phyloP scores from a whole-genome alignment of 2,888 invertebrate species.

The Eucriotettix oculatus region DNA sequence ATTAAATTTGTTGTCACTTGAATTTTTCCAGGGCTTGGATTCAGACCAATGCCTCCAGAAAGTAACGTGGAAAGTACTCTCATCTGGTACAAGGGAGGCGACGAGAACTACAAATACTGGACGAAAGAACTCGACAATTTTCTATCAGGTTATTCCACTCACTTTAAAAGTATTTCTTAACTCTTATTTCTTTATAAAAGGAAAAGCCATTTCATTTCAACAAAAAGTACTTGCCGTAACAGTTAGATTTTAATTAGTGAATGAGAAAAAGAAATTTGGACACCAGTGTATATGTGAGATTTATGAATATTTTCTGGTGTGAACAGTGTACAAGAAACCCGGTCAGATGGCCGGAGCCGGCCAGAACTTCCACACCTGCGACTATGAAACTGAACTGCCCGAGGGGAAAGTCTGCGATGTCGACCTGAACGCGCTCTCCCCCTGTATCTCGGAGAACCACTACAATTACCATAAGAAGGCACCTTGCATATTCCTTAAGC shows the following conservation, averaged over 20 bases:
- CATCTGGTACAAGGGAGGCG: slow-evolving; percentile 78
- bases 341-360: slow-evolving; percentile 15
- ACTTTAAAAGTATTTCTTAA: not conserved
- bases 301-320: slow-evolving; percentile 11
- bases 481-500: slow-evolving; percentile 91
- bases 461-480: slow-evolving; percentile 76
- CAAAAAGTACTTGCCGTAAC: too few species aligned
- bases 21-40: slow-evolving; percentile 70
- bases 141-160: slow-evolving; percentile 47
- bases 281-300: too few species aligned
- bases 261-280: too few species aligned
- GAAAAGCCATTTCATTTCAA: not conserved
- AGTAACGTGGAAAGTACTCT: slow-evolving; percentile 89
- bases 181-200: not conserved
- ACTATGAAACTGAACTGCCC: slow-evolving; percentile 39
- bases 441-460: slow-evolving; percentile 58
- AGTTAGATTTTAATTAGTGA: too few species aligned
- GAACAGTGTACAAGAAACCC: slow-evolving; percentile 25
- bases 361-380: slow-evolving; percentile 46
- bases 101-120: slow-evolving; percentile 68
- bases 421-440: slow-evolving; percentile 49
- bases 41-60: slow-evolving; percentile 88
- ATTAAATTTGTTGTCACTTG: too few species aligned
- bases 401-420: slow-evolving; percentile 70
- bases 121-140: slow-evolving; percentile 57